phyloP scores from a whole-genome alignment of 2,888 invertebrate genomes.

The Tetranychus piercei region DNA sequence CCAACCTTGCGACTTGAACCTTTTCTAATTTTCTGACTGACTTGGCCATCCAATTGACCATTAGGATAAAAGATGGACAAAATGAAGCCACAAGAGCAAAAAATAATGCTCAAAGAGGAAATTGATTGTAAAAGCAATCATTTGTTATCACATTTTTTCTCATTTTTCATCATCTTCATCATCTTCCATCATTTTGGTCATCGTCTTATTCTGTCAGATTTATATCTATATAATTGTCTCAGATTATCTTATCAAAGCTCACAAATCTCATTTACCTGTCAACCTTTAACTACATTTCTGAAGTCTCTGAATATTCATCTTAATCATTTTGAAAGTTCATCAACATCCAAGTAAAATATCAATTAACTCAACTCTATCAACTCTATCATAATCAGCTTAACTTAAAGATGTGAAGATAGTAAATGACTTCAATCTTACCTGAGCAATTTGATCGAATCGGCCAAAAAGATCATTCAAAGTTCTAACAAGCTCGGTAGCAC shows the following conservation, averaged over 20 bases:
- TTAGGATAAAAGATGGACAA: no score
- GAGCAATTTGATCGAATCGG: conserved; percentile 87
- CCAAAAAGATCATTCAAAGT: conserved; percentile 91
- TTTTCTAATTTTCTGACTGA: no score
- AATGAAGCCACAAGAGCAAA: no score
- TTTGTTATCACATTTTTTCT: neutral
- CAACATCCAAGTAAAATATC: neutral
- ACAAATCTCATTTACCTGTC: no score
- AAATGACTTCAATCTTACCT: conserved; percentile 43
- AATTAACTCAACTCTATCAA: neutral
- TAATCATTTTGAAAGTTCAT: no score
- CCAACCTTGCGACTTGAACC: no score
- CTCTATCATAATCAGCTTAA: neutral
- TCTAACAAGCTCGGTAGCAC: conserved; percentile 80
- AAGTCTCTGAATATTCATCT: no score
- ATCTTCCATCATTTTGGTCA: neutral
- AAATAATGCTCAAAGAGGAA: neutral
- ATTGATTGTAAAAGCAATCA: conserved; percentile 1
- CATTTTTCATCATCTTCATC: neutral
- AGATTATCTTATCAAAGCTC: no score
- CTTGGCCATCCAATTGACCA: no score
- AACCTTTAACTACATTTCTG: no score
- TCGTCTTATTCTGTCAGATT: neutral
- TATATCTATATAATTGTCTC: no score
- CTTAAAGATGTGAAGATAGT: neutral